These are phyloP conservation scores for Hyposmocoma kahamanoa DNA, from an alignment of 1,140 invertebrate species.

Conservation along the genomic window DNA sequence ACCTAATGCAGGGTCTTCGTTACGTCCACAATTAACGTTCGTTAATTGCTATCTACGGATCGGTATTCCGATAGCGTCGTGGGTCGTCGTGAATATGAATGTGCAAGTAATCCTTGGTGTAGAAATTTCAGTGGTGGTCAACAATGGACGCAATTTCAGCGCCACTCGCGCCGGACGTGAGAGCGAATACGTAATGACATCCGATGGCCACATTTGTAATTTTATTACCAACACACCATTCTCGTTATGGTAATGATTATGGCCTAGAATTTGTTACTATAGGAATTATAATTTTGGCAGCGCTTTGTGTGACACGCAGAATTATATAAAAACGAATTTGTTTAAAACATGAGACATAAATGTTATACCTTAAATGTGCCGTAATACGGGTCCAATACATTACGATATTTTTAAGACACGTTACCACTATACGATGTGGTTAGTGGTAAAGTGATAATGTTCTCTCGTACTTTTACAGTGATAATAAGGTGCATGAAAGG, in stretches of 20 bases:
- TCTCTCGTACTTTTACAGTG: no score
- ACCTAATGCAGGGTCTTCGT: no score
- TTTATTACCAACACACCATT: slow-evolving; percentile 33
- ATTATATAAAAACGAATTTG: no score
- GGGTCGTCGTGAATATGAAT: background rate
- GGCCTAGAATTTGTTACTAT: slow-evolving; percentile 16
- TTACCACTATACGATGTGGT: no score
- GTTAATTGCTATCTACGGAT: background rate
- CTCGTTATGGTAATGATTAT: slow-evolving; percentile 37
- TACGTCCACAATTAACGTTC: background rate
- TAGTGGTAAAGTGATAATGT: no score
- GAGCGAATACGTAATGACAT: slow-evolving; percentile 33
- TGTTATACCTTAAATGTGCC: no score
- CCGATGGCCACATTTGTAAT: slow-evolving; percentile 34
- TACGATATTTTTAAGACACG: no score
- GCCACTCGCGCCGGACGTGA: slow-evolving; percentile 26
- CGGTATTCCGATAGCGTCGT: background rate
- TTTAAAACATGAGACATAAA: no score
- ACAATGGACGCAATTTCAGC: slow-evolving; percentile 32
- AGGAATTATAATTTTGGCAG: no score
- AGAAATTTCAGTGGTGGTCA: slow-evolving; percentile 14
- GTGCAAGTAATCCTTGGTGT: background rate
- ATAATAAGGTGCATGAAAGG: no score
- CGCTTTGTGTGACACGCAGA: no score
- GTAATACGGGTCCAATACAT: no score